A percentile compares a stretch with the other conserved stretches of the same genome.
phyloP scores from a whole-genome alignment of 2,113 vertebrate species.

The Ceyx melanurus region DNA sequence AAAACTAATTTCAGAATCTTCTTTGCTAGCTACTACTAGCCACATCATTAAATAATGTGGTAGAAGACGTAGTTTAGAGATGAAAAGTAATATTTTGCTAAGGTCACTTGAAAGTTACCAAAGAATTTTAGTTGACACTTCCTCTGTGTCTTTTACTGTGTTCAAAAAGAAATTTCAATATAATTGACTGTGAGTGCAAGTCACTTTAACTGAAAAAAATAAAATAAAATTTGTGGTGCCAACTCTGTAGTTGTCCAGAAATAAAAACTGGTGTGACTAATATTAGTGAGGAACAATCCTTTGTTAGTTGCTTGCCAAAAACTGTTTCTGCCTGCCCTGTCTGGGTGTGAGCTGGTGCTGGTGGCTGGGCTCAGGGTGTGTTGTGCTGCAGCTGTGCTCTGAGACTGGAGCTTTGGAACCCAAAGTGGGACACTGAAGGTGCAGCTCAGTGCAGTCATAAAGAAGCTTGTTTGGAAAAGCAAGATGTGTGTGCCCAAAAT shows the following conservation, averaged over 20 bases:
- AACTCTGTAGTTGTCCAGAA: neutral
- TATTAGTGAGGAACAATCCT: neutral
- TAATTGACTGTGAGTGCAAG: neutral
- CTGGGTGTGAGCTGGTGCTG: neutral
- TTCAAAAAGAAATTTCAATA: neutral
- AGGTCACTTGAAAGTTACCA: neutral
- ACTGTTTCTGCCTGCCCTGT: accelerated
- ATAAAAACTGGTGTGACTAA: neutral
- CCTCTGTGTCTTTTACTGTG: neutral
- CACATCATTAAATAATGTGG: neutral
- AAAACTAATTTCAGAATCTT: neutral
- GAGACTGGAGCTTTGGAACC: neutral
- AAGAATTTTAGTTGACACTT: neutral
- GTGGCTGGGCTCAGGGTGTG: accelerated
- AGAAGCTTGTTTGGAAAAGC: neutral
- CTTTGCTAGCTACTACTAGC: neutral
- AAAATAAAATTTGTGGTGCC: neutral
- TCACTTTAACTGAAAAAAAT: neutral
- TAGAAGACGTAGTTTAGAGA: neutral
- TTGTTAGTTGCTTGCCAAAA: neutral
- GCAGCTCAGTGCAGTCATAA: neutral
- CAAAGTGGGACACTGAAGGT: neutral
- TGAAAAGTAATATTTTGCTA: neutral
- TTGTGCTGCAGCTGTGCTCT: neutral
- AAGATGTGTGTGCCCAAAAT: neutral